Percentiles rank a stretch among this genome's conserved stretches.
Conservation (phyloP, 2,797 vertebrate species). For the Danio albolineatus region DNA sequence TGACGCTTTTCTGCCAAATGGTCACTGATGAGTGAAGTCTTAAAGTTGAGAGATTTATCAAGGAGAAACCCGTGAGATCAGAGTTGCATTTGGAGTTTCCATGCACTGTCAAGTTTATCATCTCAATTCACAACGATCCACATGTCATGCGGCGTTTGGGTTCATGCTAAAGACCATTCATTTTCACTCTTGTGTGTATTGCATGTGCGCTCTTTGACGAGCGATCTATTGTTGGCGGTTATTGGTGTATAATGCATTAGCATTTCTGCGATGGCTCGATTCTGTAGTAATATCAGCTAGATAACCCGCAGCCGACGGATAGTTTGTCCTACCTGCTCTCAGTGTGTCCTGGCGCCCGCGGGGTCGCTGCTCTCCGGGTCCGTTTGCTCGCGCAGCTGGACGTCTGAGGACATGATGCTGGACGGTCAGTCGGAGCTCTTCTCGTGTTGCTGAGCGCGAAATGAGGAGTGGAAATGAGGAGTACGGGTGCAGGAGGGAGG, state of each 20-base stretch:
- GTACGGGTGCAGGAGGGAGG: conserved; percentile 34
- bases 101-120: conserved; percentile 1
- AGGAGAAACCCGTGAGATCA: background rate
- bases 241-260: background rate
- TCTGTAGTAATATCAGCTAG: background rate
- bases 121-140: background rate
- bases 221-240: background rate
- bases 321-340: conserved; percentile 73
- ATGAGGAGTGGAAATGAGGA: conserved; percentile 34
- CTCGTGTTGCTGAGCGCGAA: conserved; percentile 49
- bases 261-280: background rate
- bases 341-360: conserved; percentile 63
- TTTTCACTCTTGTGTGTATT: background rate
- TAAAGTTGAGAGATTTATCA: conserved; percentile 4
- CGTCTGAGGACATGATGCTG: conserved; percentile 82
- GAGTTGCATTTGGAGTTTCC: background rate
- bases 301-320: background rate
- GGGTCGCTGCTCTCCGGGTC: conserved; percentile 66
- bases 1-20: background rate
- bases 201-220: background rate
- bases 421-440: conserved; percentile 67
- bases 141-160: background rate
- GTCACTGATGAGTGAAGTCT: background rate
- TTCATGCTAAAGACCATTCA: background rate
- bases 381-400: conserved; percentile 78